Percentiles rank a stretch among this genome's conserved stretches.
Conservation (phyloP, 2,888 invertebrate species). For the Stegana nigrithorax region DNA sequence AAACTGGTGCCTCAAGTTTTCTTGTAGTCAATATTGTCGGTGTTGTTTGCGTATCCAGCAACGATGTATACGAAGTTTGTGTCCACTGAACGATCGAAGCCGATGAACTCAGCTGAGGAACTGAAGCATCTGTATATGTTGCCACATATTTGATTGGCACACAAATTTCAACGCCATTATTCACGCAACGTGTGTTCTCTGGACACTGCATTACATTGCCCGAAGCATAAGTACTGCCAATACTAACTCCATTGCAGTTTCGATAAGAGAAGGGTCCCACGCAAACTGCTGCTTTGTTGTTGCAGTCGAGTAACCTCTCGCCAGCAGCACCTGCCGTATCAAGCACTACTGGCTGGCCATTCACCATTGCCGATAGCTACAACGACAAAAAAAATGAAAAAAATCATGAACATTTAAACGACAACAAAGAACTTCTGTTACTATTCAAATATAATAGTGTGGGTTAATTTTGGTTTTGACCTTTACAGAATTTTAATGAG, state of each 20-base stretch:
- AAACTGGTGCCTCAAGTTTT: slow-evolving; percentile 21
- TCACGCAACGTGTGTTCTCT: slow-evolving; percentile 55
- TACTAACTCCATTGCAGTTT: slow-evolving; percentile 41
- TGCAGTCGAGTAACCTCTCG: slow-evolving; percentile 48
- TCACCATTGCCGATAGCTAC: slow-evolving; percentile 54
- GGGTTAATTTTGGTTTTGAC: too few relatives aligned
- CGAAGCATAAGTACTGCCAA: slow-evolving; percentile 41
- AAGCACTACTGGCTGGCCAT: slow-evolving; percentile 38
- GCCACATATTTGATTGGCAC: slow-evolving; percentile 44
- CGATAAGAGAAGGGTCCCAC: slow-evolving; percentile 61
- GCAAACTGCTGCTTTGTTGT: slow-evolving; percentile 58
- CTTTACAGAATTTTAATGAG: too few relatives aligned
- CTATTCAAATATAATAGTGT: not conserved
- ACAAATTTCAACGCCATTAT: slow-evolving; percentile 60
- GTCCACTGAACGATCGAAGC: not conserved
- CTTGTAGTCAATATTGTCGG: slow-evolving; percentile 4
- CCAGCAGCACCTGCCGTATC: slow-evolving; percentile 18
- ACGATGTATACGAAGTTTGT: not conserved
- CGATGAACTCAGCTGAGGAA: not conserved
- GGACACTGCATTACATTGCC: slow-evolving; percentile 48
- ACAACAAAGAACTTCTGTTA: not conserved
- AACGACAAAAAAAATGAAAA: slow-evolving; percentile 24
- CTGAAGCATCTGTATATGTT: slow-evolving; percentile 21
- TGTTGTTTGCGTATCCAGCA: slow-evolving; percentile 14
- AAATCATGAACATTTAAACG: not conserved